These are phyloP conservation scores for Ivindomyrus marchei DNA, from an alignment of 2,113 vertebrate species.

Conservation along the genomic window DNA sequence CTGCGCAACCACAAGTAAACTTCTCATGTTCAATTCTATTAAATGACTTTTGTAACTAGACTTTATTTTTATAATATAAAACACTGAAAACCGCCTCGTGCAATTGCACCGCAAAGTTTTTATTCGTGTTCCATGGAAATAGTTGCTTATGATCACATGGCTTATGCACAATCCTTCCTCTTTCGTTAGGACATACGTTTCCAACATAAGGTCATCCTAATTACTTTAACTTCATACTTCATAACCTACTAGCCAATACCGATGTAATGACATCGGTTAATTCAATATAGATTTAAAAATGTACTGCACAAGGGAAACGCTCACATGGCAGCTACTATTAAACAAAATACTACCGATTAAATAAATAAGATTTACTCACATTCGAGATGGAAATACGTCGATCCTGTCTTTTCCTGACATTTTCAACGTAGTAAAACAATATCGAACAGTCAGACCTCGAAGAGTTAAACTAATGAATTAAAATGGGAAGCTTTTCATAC, in stretches of 20 bases:
- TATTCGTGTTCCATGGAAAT: not conserved
- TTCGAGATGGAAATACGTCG: conserved; percentile 92
- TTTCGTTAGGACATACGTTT: not conserved
- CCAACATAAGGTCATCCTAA: not conserved
- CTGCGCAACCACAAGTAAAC: not conserved
- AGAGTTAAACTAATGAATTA: not conserved
- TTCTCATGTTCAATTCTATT: not conserved
- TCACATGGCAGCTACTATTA: not conserved
- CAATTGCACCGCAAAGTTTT: not conserved
- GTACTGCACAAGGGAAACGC: not conserved
- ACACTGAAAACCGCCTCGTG: not conserved
- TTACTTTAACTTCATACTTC: not conserved
- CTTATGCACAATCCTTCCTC: not conserved
- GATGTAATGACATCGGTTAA: not conserved
- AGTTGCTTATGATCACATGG: not conserved
- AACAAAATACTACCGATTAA: not conserved
- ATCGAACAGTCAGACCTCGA: not conserved
- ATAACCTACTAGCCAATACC: not conserved
- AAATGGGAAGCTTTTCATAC: not conserved
- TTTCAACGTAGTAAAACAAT: conserved; percentile 13
- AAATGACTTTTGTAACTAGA: not conserved
- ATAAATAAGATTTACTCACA: conserved; percentile 67
- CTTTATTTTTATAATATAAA: not conserved
- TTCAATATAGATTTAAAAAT: not conserved
- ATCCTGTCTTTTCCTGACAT: conserved; percentile 96